Conservation (phyloP, 92 coral and sea anemone genomes). For the Porites cylindrica region DNA sequence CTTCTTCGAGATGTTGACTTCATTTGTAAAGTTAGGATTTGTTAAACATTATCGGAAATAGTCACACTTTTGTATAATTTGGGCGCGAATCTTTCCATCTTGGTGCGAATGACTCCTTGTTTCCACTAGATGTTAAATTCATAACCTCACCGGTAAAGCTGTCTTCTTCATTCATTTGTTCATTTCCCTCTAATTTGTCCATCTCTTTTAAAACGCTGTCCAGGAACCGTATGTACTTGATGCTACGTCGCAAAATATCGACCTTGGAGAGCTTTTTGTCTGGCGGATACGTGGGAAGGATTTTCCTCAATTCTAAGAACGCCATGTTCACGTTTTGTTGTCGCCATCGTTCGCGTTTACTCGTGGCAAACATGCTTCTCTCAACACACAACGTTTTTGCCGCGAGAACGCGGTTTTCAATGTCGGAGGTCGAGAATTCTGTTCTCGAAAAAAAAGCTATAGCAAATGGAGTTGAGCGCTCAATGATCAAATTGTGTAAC, state of each 20-base stretch:
- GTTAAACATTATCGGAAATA: too few relatives aligned
- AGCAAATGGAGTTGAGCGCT: neutral
- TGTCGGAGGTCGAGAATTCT: neutral
- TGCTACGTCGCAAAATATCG: conserved; percentile 84
- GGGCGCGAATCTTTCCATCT: neutral
- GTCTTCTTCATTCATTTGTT: neutral
- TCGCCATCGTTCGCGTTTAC: conserved; percentile 92
- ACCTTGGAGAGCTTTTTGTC: conserved; percentile 97
- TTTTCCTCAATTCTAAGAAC: conserved; percentile 88
- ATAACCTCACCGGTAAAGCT: neutral
- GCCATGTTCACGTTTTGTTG: conserved; percentile 95
- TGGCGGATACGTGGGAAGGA: conserved; percentile 95
- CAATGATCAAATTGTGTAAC: neutral
- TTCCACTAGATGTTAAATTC: neutral
- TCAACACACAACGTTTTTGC: conserved; percentile 8
- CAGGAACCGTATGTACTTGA: conserved; percentile 89
- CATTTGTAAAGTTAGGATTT: too few relatives aligned
- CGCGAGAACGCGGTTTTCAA: conserved; percentile 18
- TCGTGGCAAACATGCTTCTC: conserved; percentile 46
- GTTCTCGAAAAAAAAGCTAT: neutral
- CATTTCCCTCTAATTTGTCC: conserved; percentile 48
- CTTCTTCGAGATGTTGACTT: too few relatives aligned
- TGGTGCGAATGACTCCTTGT: neutral
- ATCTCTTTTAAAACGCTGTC: conserved; percentile 78
- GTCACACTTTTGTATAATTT: too few relatives aligned